Conservation (phyloP, 2,113 vertebrate genomes). For the Trachemys scripta region DNA sequence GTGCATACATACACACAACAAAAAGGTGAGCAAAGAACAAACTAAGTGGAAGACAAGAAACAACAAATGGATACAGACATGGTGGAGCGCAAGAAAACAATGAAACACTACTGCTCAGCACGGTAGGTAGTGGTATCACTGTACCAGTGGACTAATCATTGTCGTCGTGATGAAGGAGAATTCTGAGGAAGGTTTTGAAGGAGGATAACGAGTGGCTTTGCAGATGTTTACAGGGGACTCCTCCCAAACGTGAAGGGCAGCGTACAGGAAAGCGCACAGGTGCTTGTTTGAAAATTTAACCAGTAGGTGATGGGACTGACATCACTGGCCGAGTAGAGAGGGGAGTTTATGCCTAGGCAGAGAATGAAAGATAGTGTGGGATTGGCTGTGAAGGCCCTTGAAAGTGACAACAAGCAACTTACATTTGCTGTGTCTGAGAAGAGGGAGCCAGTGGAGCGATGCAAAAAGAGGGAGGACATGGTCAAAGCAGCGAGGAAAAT, state of each 20-base stretch:
- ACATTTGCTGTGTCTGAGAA: background rate
- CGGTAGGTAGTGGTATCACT: background rate
- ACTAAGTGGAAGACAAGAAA: background rate
- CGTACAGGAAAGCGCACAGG: background rate
- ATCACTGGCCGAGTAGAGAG: background rate
- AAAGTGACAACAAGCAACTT: background rate
- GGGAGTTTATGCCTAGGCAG: background rate
- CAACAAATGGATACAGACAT: background rate
- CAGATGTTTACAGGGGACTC: background rate
- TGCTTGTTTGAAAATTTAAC: background rate
- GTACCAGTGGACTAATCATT: background rate
- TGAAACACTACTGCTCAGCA: accelerated
- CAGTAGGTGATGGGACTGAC: background rate
- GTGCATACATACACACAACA: background rate
- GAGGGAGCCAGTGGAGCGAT: background rate
- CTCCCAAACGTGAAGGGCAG: background rate
- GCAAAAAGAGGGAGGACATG: background rate
- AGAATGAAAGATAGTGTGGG: background rate
- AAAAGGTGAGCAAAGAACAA: background rate
- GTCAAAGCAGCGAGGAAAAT: background rate
- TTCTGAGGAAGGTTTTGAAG: background rate
- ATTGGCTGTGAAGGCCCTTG: background rate
- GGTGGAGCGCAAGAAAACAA: background rate
- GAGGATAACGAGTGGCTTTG: background rate
- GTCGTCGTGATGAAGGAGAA: background rate